These are phyloP conservation scores for Pachydiplax longipennis DNA, from an alignment of 2,888 invertebrate species.

Conservation along the genomic window DNA sequence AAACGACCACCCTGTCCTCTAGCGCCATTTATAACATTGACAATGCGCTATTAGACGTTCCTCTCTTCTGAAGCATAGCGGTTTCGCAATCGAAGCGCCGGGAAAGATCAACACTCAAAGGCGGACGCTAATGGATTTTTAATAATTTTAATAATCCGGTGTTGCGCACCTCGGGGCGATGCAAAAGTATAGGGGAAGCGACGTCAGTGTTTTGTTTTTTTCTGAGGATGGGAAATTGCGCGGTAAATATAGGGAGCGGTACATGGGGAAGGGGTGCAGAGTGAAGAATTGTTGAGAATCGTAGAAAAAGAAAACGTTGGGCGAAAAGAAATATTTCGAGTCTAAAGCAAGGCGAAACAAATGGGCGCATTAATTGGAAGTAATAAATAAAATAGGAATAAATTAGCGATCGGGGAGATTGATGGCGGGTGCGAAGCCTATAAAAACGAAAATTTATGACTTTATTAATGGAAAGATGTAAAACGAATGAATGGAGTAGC, in stretches of 20 bases:
- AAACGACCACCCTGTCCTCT: slow-evolving; percentile 41
- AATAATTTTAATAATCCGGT: slow-evolving; percentile 45
- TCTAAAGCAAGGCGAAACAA: slow-evolving; percentile 35
- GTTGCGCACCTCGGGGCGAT: slow-evolving; percentile 24
- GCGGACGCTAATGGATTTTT: slow-evolving; percentile 43
- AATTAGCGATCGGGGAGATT: slow-evolving; percentile 38
- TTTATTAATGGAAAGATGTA: slow-evolving; percentile 40
- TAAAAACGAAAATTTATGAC: slow-evolving; percentile 41
- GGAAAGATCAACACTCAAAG: slow-evolving; percentile 38
- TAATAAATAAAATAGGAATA: slow-evolving; percentile 41
- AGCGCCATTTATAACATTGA: slow-evolving; percentile 40
- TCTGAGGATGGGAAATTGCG: slow-evolving; percentile 32
- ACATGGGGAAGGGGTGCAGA: not conserved
- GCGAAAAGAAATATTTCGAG: slow-evolving; percentile 11
- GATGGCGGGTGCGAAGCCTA: slow-evolving; percentile 4
- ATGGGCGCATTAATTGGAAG: slow-evolving; percentile 40
- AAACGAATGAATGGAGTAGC: slow-evolving; percentile 19
- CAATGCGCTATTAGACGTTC: slow-evolving; percentile 16
- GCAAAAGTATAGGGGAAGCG: slow-evolving; percentile 39
- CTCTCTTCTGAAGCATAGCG: not conserved
- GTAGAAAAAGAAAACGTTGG: slow-evolving; percentile 31
- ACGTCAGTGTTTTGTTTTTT: slow-evolving; percentile 24
- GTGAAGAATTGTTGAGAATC: slow-evolving; percentile 11
- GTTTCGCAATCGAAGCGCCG: slow-evolving; percentile 22
- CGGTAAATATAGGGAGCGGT: slow-evolving; percentile 43